Percentiles rank a stretch among this genome's conserved stretches.
Conservation (phyloP, 2,113 vertebrate genomes). For the Podiceps cristatus region DNA sequence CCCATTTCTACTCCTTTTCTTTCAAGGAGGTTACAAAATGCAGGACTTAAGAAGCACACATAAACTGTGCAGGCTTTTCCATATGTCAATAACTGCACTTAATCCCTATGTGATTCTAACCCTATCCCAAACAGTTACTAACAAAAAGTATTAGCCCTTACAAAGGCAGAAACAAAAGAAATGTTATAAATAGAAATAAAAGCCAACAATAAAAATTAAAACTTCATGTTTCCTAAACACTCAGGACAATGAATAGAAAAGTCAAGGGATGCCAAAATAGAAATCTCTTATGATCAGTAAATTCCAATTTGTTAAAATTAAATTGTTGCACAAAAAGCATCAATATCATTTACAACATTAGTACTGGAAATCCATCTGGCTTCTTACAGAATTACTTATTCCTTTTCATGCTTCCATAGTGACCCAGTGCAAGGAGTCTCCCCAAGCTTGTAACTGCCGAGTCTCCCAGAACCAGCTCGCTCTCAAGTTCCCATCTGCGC, state of each 20-base stretch:
- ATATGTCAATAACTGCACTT: not conserved
- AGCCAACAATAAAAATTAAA: not conserved
- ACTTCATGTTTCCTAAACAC: not conserved
- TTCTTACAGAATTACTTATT: not conserved
- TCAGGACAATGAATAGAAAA: not conserved
- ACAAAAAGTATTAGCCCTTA: not conserved
- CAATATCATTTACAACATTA: not conserved
- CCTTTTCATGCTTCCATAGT: not conserved
- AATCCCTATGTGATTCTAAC: not conserved
- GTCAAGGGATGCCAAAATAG: not conserved
- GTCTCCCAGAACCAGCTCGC: not conserved
- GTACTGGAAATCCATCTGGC: not conserved
- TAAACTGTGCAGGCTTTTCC: not conserved
- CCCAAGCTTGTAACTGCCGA: not conserved
- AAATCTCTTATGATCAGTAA: not conserved
- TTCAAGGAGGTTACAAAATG: not conserved
- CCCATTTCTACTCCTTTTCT: not conserved
- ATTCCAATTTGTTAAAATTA: not conserved
- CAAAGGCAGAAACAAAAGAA: not conserved
- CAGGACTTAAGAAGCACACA: not conserved
- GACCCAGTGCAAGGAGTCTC: not conserved
- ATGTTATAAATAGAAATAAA: not conserved
- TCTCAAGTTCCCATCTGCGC: not conserved
- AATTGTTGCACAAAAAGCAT: not conserved
- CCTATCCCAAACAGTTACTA: not conserved